These are phyloP conservation scores for Parazoanthus darwini DNA, from an alignment of 92 coral and sea anemone species.

Conservation along the genomic window DNA sequence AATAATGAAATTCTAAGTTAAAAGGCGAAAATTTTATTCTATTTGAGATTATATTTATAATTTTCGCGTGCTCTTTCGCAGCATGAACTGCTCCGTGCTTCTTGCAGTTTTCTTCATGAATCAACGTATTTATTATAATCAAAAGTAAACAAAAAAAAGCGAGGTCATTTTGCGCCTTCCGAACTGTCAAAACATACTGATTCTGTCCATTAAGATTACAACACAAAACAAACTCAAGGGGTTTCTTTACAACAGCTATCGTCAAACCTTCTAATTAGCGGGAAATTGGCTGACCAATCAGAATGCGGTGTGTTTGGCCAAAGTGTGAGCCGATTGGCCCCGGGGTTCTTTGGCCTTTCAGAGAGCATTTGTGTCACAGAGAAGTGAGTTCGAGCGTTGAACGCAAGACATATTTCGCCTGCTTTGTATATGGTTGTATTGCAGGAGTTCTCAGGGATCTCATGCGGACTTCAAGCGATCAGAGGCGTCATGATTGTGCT, in stretches of 20 bases:
- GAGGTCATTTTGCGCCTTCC: constrained; percentile 72
- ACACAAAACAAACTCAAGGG: constrained; percentile 92
- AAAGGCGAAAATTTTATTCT: no score
- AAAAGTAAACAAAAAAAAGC: constrained; percentile 72
- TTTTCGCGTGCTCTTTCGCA: constrained; percentile 44
- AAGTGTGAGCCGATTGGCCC: constrained; percentile 92
- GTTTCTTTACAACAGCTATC: constrained; percentile 86
- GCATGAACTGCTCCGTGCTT: constrained; percentile 30
- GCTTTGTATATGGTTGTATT: constrained; percentile 64
- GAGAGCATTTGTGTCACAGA: constrained; percentile 70
- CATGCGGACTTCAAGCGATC: constrained; percentile 68
- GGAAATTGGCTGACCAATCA: constrained; percentile 73
- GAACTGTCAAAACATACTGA: constrained; percentile 94
- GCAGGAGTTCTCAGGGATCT: constrained; percentile 64
- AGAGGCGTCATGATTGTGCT: constrained; percentile 88
- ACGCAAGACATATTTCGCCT: constrained; percentile 76
- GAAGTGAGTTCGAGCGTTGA: constrained; percentile 47
- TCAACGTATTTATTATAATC: constrained; percentile 58
- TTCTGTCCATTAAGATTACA: constrained; percentile 84
- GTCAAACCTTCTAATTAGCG: constrained; percentile 81
- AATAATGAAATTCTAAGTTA: neutral
- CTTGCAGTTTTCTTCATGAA: constrained; percentile 46
- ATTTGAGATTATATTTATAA: neutral
- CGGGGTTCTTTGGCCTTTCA: constrained; percentile 67
- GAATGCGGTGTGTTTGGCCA: constrained; percentile 62